phyloP scores from a whole-genome alignment of 2,888 invertebrate genomes.

The Merodon equestris region DNA sequence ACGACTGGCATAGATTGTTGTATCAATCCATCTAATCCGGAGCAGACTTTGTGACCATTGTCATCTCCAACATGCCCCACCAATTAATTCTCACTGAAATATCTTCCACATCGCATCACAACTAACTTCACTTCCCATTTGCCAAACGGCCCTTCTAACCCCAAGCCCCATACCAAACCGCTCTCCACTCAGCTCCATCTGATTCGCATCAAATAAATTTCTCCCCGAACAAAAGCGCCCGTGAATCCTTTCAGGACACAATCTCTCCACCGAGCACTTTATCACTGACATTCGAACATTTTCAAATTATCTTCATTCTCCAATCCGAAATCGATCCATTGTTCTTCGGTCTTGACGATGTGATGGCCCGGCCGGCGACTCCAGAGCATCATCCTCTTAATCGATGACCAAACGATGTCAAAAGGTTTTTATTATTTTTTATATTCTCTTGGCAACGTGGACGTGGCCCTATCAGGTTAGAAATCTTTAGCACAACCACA shows the following conservation, averaged over 20 bases:
- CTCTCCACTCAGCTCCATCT: background rate
- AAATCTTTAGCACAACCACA: constrained; percentile 44
- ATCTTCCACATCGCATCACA: no score
- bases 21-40: no score
- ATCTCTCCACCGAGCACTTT: background rate
- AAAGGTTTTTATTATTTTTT: constrained; percentile 10
- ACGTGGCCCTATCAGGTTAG: constrained; percentile 51
- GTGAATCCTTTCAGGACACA: constrained; percentile 13
- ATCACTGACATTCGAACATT: constrained; percentile 35
- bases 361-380: constrained; percentile 5
- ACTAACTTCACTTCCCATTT: no score
- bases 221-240: background rate
- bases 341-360: constrained; percentile 11
- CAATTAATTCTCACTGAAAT: no score
- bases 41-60: no score
- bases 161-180: no score
- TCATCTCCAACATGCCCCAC: no score
- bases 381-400: constrained; percentile 49
- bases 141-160: no score
- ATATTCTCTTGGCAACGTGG: no score
- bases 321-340: constrained; percentile 37
- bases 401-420: constrained; percentile 67
- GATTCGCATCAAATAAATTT: background rate
- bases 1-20: no score
- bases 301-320: constrained; percentile 43